Conservation (phyloP, 2,797 vertebrate species). For the Danio tinwini region DNA sequence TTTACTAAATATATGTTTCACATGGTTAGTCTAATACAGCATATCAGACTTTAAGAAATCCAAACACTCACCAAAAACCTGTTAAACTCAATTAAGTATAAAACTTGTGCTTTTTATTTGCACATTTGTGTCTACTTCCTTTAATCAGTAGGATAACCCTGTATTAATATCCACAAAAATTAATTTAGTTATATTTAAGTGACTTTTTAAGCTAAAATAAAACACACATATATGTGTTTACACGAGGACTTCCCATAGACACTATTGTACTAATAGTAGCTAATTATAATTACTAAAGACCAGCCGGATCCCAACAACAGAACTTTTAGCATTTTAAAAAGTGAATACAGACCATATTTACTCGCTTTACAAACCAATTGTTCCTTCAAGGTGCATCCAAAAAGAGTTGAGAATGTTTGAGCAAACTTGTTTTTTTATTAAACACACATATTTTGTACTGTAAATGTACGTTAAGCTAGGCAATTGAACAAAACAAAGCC, state of each 20-base stretch:
- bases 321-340: constrained; percentile 5
- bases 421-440: constrained; percentile 11
- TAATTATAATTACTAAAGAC: constrained; percentile 28
- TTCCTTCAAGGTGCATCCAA: constrained; percentile 8
- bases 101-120: neutral
- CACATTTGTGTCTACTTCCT: neutral
- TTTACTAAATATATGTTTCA: too few species aligned
- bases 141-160: neutral
- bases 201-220: neutral
- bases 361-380: constrained; percentile 63
- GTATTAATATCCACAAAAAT: neutral
- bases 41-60: neutral
- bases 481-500: constrained; percentile 28
- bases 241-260: too few species aligned
- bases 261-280: neutral
- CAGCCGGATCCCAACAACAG: neutral
- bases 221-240: neutral
- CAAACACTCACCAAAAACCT: neutral
- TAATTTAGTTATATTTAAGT: neutral
- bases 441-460: constrained; percentile 66
- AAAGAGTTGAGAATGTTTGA: neutral
- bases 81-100: neutral
- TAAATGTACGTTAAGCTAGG: constrained; percentile 58
- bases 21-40: too few species aligned
- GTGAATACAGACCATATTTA: neutral